phyloP scores from a whole-genome alignment of 2,113 vertebrate species.

The Atractosteus spatula region DNA sequence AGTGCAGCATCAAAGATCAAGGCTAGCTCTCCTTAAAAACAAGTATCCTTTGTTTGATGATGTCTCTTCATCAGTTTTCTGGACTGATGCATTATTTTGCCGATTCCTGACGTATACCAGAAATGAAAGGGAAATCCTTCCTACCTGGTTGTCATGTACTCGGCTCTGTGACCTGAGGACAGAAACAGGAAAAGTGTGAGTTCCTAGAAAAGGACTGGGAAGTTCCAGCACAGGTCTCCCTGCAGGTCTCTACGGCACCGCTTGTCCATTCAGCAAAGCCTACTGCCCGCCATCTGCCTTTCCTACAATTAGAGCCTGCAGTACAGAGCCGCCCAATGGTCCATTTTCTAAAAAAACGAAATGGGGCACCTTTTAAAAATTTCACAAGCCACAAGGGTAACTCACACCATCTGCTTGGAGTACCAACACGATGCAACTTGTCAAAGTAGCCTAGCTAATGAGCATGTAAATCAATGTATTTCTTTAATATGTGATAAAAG shows the following conservation, averaged over 20 bases:
- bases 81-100: no score
- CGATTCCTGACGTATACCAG: no score
- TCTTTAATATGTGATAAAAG: no score
- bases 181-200: conserved; percentile 33
- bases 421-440: not conserved
- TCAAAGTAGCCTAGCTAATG: not conserved
- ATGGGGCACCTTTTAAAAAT: not conserved
- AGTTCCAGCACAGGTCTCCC: conserved; percentile 33
- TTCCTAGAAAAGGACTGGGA: conserved; percentile 15
- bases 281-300: conserved; percentile 46
- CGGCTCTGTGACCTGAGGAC: conserved; percentile 87
- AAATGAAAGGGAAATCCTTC: conserved; percentile 13
- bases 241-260: conserved; percentile 32
- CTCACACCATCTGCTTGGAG: not conserved
- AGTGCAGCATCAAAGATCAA: no score
- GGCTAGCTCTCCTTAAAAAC: no score
- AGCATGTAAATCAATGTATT: no score
- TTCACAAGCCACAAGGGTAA: not conserved
- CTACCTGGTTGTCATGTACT: conserved; percentile 98
- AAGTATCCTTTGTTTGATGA: no score
- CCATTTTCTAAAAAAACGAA: not conserved
- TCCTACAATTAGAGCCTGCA: not conserved
- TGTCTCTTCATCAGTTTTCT: no score
- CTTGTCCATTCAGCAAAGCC: conserved; percentile 42
- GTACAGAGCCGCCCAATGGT: not conserved